phyloP scores from a whole-genome alignment of 1,140 invertebrate genomes.

The Dufourea novaeangliae region DNA sequence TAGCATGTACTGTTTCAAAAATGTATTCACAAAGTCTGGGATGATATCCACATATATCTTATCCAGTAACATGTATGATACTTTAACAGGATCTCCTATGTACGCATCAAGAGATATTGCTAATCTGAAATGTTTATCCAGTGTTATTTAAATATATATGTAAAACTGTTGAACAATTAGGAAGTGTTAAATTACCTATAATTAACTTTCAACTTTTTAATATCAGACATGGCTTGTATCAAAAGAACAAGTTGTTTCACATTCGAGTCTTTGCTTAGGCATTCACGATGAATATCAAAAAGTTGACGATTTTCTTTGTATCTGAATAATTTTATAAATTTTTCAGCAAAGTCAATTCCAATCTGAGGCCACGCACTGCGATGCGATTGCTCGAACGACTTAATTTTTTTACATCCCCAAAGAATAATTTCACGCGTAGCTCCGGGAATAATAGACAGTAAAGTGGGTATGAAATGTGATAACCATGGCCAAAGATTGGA shows the following conservation, averaged over 20 bases:
- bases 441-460: slow-evolving; percentile 68
- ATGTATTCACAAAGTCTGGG: slow-evolving; percentile 64
- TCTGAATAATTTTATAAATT: slow-evolving; percentile 68
- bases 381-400: slow-evolving; percentile 69
- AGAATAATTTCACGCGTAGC: slow-evolving; percentile 64
- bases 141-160: slow-evolving; percentile 4
- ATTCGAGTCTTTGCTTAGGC: slow-evolving; percentile 50
- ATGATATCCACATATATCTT: slow-evolving; percentile 70
- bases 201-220: slow-evolving; percentile 67
- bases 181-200: slow-evolving; percentile 66
- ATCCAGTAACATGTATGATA: slow-evolving; percentile 68
- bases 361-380: slow-evolving; percentile 70
- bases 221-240: slow-evolving; percentile 68
- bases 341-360: slow-evolving; percentile 70
- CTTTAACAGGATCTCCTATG: slow-evolving; percentile 65
- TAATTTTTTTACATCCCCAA: slow-evolving; percentile 71
- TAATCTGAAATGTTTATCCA: slow-evolving; percentile 58
- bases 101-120: slow-evolving; percentile 70
- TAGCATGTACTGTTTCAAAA: slow-evolving; percentile 72
- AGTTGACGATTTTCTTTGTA: slow-evolving; percentile 56
- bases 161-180: slow-evolving; percentile 3
- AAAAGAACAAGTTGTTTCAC: slow-evolving; percentile 62
- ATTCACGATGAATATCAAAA: slow-evolving; percentile 59
- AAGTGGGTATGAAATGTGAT: slow-evolving; percentile 73
- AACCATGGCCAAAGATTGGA: slow-evolving; percentile 71